These are phyloP conservation scores for Drosophila silvestris DNA, from an alignment of 2,888 invertebrate species.

Conservation along the genomic window DNA sequence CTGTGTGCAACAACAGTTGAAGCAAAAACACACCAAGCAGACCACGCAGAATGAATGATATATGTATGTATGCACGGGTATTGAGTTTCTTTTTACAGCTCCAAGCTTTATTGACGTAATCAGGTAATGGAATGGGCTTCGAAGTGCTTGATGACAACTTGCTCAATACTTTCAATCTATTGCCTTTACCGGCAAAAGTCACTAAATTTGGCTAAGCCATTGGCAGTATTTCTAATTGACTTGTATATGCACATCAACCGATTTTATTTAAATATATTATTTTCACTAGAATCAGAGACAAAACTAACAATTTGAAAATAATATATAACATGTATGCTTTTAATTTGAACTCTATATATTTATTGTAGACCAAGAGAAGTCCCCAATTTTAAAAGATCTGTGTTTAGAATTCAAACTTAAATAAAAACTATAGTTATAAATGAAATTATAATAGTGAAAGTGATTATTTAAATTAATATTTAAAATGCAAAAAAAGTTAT, in stretches of 20 bases:
- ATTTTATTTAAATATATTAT: neutral
- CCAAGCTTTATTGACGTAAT: constrained; percentile 20
- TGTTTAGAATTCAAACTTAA: neutral
- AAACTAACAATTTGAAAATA: neutral
- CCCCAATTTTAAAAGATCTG: neutral
- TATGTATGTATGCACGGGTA: constrained; percentile 15
- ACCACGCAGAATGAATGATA: constrained; percentile 31
- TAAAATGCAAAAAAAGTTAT: neutral
- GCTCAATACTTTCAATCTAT: neutral
- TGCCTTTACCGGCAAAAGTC: neutral
- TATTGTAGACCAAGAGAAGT: neutral
- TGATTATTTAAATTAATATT: neutral
- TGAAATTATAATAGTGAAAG: neutral
- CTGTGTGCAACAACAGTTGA: constrained; percentile 52
- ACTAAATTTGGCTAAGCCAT: neutral
- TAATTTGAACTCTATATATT: neutral
- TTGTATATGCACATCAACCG: neutral
- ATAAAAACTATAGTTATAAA: rapidly evolving
- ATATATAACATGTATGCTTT: neutral
- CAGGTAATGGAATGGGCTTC: constrained; percentile 21
- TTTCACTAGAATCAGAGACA: neutral
- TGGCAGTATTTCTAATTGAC: neutral
- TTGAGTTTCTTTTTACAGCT: constrained; percentile 4
- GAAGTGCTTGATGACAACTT: constrained; percentile 4
- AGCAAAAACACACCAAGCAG: neutral